A percentile compares a stretch with the other conserved stretches of the same genome.
Evolutionary conservation across 92 coral and sea anemone genomes (phyloP).

Genomic region (Porites cylindrica): DNA sequence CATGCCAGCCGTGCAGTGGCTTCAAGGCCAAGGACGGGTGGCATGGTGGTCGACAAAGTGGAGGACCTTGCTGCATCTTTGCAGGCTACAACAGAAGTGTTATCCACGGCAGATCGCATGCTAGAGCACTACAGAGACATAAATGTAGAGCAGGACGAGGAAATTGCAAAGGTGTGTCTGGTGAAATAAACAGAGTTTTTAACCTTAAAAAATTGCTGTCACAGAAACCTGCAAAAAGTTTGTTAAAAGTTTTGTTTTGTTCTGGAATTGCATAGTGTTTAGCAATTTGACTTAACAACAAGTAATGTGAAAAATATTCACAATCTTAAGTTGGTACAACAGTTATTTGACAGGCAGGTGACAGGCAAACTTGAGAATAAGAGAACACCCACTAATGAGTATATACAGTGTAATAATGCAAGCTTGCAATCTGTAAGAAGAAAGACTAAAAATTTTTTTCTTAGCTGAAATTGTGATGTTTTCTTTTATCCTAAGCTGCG

Average conservation of each 20-base stretch:
- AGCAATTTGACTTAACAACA: no score
- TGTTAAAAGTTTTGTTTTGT: no score
- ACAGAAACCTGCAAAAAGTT: no score
- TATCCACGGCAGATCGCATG: conserved; percentile 99
- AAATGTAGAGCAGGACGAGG: conserved; percentile 99
- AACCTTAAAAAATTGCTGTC: no score
- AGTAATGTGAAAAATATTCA: no score
- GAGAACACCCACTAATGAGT: no score
- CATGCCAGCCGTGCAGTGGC: conserved; percentile 53
- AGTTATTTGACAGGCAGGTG: no score
- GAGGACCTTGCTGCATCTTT: conserved; percentile 96
- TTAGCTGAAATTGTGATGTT: neutral
- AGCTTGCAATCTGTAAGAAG: neutral
- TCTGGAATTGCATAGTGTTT: no score
- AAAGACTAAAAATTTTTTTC: neutral
- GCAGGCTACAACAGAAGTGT: conserved; percentile 97
- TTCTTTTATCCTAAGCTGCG: conserved; percentile 63
- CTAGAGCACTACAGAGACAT: conserved; percentile 96
- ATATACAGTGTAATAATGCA: neutral
- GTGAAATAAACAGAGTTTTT: neutral
- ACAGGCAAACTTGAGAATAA: no score
- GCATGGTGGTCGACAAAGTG: conserved; percentile 86
- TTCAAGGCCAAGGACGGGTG: conserved; percentile 44
- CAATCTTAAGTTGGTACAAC: no score
- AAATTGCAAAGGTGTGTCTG: conserved; percentile 82